Evolutionary conservation across 2,113 vertebrate species (phyloP).

Genomic region (Dascyllus trimaculatus): DNA sequence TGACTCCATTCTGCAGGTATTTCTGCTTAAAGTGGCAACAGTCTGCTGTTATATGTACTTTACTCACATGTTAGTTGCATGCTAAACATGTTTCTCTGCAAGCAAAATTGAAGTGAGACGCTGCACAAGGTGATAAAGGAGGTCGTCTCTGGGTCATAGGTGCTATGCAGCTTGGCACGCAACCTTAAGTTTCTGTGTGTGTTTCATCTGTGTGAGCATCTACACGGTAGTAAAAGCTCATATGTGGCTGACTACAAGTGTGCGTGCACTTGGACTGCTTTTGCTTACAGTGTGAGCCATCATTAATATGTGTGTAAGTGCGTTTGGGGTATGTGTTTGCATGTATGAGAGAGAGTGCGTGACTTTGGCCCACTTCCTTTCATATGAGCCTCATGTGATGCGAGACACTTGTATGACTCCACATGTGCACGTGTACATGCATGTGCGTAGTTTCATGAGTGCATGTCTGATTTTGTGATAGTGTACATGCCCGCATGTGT

Average conservation of each 20-base stretch:
- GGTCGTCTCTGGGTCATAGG: slow-evolving; percentile 19
- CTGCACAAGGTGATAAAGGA: slow-evolving; percentile 36
- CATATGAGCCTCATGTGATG: slow-evolving; percentile 67
- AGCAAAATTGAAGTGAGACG: slow-evolving; percentile 12
- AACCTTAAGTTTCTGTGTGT: slow-evolving; percentile 35
- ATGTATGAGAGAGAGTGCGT: slow-evolving; percentile 65
- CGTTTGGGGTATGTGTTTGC: slow-evolving; percentile 64
- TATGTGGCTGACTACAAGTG: slow-evolving; percentile 33
- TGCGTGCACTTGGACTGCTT: slow-evolving; percentile 42
- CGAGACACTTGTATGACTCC: slow-evolving; percentile 15
- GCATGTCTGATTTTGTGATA: slow-evolving; percentile 9
- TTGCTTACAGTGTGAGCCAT: slow-evolving; percentile 51
- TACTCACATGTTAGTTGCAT: slow-evolving; percentile 5
- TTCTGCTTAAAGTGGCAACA: neutral
- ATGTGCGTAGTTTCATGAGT: neutral
- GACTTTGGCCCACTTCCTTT: slow-evolving; percentile 58
- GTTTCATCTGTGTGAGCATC: slow-evolving; percentile 13
- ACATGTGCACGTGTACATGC: neutral
- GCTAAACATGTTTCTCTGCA: slow-evolving; percentile 7
- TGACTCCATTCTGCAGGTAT: neutral
- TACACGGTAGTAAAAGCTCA: slow-evolving; percentile 51
- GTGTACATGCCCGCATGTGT: neutral
- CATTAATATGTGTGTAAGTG: slow-evolving; percentile 47
- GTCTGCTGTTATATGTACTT: slow-evolving; percentile 24
- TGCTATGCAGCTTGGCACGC: slow-evolving; percentile 17